Conservation (phyloP, 2,797 vertebrate genomes). For the Thripadectes ignobilis region DNA sequence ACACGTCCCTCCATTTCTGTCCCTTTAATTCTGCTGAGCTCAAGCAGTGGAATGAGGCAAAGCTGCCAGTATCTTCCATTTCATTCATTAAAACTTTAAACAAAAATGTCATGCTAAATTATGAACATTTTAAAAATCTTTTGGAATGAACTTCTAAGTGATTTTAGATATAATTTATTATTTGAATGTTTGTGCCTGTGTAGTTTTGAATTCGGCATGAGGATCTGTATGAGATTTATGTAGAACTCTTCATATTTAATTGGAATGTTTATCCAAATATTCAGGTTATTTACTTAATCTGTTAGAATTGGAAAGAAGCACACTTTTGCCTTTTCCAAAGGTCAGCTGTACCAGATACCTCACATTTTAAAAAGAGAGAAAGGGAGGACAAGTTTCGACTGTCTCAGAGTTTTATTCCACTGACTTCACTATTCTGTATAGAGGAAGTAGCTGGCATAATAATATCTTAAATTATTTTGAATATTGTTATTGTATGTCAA, state of each 20-base stretch:
- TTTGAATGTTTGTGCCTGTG: background rate
- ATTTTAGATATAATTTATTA: conserved; percentile 18
- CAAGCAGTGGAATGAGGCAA: conserved; percentile 34
- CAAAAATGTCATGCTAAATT: conserved; percentile 20
- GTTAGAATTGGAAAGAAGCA: background rate
- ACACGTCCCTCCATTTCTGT: background rate
- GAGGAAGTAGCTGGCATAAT: background rate
- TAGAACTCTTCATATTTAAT: background rate
- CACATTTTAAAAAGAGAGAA: background rate
- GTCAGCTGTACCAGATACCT: background rate
- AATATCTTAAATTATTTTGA: background rate
- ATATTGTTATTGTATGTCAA: background rate
- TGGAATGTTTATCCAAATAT: conserved; percentile 17
- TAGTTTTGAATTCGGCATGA: background rate
- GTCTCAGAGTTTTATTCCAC: background rate
- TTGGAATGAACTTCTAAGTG: background rate
- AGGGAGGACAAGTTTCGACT: background rate
- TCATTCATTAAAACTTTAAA: conserved; percentile 22
- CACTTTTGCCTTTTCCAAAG: background rate
- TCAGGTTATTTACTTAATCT: conserved; percentile 16
- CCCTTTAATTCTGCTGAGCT: conserved; percentile 21
- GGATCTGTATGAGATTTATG: background rate
- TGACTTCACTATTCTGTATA: background rate
- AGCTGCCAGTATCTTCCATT: conserved; percentile 39
- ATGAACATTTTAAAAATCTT: conserved; percentile 16